Percentiles rank a stretch among this genome's conserved stretches.
Conservation (phyloP, 2,797 vertebrate genomes). For the Valencia hispanica region DNA sequence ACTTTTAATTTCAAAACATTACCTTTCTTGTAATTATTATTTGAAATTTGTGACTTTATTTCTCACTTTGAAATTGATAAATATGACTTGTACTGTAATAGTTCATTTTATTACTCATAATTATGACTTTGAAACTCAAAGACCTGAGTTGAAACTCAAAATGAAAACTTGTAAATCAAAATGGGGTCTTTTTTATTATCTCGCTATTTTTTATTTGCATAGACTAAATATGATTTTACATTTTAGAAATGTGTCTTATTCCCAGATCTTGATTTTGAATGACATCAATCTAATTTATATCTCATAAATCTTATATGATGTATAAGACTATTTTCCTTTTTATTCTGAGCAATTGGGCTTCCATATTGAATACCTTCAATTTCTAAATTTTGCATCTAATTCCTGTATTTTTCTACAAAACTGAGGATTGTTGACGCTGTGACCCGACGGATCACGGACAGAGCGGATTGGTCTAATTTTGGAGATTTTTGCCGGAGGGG, state of each 20-base stretch:
- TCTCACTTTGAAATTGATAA: too few species aligned
- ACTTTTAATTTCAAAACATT: too few species aligned
- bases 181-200: neutral
- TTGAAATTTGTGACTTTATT: too few species aligned
- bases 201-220: neutral
- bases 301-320: neutral
- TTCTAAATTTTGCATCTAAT: neutral
- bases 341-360: neutral
- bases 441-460: neutral
- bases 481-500: conserved; percentile 53
- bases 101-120: too few species aligned
- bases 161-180: neutral
- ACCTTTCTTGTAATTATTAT: neutral
- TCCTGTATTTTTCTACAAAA: neutral
- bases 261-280: neutral
- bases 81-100: too few species aligned
- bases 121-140: neutral
- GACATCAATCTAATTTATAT: neutral
- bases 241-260: too few species aligned
- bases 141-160: neutral
- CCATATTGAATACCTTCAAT: neutral
- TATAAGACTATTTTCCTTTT: neutral
- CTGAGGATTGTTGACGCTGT: neutral
- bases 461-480: conserved; percentile 20
- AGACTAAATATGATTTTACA: neutral